phyloP scores from a whole-genome alignment of 2,888 invertebrate genomes.

The Hecatera dysodea region DNA sequence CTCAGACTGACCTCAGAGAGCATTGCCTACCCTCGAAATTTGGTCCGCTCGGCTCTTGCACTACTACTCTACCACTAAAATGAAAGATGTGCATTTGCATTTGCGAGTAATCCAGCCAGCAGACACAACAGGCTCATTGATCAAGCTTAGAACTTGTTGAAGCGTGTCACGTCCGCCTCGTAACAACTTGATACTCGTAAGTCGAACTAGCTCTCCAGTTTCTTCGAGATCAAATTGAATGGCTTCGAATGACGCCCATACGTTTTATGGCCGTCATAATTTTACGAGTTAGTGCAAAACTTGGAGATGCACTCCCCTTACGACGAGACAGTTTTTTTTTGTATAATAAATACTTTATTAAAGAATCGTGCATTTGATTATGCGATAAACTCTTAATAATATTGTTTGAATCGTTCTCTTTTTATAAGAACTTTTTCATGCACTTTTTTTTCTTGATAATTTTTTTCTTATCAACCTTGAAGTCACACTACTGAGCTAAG shows the following conservation, averaged over 20 bases:
- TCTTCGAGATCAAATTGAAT: slow-evolving; percentile 44
- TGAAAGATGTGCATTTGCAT: slow-evolving; percentile 20
- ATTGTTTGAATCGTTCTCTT: no score
- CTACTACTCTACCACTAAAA: no score
- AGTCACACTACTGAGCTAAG: no score
- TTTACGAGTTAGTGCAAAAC: slow-evolving; percentile 32
- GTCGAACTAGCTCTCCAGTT: not conserved
- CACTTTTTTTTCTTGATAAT: no score
- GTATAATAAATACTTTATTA: not conserved
- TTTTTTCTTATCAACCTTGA: no score
- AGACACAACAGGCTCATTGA: slow-evolving; percentile 33
- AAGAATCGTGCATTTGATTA: not conserved
- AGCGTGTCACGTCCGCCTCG: slow-evolving; percentile 35
- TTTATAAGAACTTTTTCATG: no score
- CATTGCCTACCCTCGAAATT: not conserved
- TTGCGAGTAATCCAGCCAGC: slow-evolving; percentile 18
- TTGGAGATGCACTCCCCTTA: slow-evolving; percentile 38
- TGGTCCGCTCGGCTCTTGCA: no score
- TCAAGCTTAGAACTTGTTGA: slow-evolving; percentile 24
- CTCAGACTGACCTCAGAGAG: not conserved
- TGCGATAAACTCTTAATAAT: not conserved
- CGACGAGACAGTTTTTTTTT: slow-evolving; percentile 45
- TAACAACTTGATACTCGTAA: slow-evolving; percentile 10
- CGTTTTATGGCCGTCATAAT: slow-evolving; percentile 43
- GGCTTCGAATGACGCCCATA: slow-evolving; percentile 37